Percentiles rank a stretch among this genome's conserved stretches.
Conservation (phyloP, 2,797 vertebrate species). For the Spea hammondii region DNA sequence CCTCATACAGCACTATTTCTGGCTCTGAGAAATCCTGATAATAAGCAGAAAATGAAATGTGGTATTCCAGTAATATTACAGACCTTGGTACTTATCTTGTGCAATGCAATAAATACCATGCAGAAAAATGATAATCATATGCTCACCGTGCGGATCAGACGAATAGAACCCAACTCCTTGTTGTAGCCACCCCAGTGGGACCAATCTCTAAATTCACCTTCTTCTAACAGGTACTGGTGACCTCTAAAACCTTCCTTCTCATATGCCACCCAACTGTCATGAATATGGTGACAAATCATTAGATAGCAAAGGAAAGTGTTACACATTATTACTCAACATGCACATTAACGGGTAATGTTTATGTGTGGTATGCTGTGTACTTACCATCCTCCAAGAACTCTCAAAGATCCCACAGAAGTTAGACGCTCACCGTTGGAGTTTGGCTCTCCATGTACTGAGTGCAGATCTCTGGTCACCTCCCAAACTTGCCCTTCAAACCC, state of each 20-base stretch:
- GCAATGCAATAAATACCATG: no score
- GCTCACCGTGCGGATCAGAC: slow-evolving; percentile 82
- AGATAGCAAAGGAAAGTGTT: no score
- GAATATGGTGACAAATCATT: neutral
- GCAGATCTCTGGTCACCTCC: slow-evolving; percentile 75
- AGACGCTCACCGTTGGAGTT: slow-evolving; percentile 65
- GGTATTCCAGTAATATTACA: no score
- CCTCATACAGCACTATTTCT: slow-evolving; percentile 76
- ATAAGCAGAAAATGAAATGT: slow-evolving; percentile 20
- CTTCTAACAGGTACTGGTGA: slow-evolving; percentile 93
- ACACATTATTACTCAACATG: neutral
- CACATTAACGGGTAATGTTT: neutral
- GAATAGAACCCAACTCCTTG: slow-evolving; percentile 77
- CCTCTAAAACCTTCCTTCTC: slow-evolving; percentile 92
- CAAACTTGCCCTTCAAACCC: slow-evolving; percentile 81
- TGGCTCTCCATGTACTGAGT: slow-evolving; percentile 73
- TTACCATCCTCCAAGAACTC: slow-evolving; percentile 88
- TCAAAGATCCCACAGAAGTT: slow-evolving; percentile 78
- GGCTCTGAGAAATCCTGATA: slow-evolving; percentile 83
- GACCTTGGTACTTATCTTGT: no score
- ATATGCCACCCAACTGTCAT: slow-evolving; percentile 87
- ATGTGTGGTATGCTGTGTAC: slow-evolving; percentile 51
- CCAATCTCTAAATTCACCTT: slow-evolving; percentile 90
- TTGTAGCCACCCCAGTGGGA: slow-evolving; percentile 85
- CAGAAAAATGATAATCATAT: neutral